phyloP scores from a whole-genome alignment of 2,888 invertebrate species.

The Drosophila merina region DNA sequence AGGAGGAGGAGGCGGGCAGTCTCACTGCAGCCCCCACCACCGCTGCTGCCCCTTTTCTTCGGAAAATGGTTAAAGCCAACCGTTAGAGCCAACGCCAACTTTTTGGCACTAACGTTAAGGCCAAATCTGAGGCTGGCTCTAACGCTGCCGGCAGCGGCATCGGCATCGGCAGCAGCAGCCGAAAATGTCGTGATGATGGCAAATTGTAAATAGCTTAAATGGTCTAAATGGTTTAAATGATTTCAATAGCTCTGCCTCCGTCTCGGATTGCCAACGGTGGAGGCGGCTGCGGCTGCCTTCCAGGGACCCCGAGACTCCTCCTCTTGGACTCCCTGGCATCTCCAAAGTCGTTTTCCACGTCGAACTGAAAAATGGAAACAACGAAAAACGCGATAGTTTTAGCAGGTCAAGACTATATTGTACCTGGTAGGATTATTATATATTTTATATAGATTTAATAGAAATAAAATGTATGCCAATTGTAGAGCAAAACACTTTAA shows the following conservation, averaged over 20 bases:
- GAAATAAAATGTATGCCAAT: too few relatives aligned
- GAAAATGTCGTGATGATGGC: constrained; percentile 84
- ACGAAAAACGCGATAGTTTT: not conserved
- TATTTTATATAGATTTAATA: not conserved
- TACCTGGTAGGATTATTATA: not conserved
- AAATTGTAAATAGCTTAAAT: constrained; percentile 84
- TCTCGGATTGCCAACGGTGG: constrained; percentile 25
- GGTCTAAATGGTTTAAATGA: constrained; percentile 81
- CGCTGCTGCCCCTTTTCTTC: not conserved
- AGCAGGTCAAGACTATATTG: not conserved
- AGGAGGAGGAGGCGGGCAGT: not conserved
- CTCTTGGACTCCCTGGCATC: constrained; percentile 15
- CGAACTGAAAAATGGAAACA: constrained; percentile 1
- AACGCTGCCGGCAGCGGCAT: constrained; percentile 19
- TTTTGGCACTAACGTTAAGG: constrained; percentile 58
- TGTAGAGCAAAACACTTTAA: too few relatives aligned
- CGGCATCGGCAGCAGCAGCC: constrained; percentile 55
- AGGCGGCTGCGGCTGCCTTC: constrained; percentile 14
- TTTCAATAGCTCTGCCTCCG: constrained; percentile 68
- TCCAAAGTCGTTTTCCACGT: not conserved
- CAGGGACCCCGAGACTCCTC: constrained; percentile 2
- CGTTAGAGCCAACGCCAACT: constrained; percentile 73
- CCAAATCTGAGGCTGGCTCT: constrained; percentile 4
- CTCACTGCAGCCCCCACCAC: constrained; percentile 23
- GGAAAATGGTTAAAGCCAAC: constrained; percentile 3